phyloP scores from a whole-genome alignment of 2,113 vertebrate genomes.

The Cygnus atratus region DNA sequence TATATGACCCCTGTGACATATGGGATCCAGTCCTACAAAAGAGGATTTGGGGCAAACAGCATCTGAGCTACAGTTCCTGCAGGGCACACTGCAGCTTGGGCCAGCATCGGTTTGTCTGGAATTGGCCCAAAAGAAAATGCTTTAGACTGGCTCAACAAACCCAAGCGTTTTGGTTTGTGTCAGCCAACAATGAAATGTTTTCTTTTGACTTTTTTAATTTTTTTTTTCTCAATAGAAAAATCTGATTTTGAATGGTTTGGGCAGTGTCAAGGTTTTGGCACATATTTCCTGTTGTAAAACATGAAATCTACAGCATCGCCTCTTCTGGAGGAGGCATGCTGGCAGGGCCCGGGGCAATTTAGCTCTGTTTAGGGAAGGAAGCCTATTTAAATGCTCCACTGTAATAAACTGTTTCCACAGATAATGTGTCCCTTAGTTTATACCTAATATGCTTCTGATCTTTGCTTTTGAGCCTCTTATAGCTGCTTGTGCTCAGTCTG shows the following conservation, averaged over 20 bases:
- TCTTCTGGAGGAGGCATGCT: neutral
- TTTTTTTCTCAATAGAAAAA: neutral
- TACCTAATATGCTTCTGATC: neutral
- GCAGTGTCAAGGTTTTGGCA: neutral
- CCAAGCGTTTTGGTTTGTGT: neutral
- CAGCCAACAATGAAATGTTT: neutral
- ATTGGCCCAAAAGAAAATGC: neutral
- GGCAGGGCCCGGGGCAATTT: neutral
- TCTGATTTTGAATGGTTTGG: neutral
- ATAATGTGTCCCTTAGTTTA: neutral
- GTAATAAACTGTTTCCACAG: constrained; percentile 7
- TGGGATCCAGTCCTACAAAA: neutral
- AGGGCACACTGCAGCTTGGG: neutral
- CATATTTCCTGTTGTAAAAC: neutral
- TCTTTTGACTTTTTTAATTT: neutral
- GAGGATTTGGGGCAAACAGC: neutral
- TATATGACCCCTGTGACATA: neutral
- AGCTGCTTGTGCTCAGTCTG: constrained; percentile 10
- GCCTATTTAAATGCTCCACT: neutral
- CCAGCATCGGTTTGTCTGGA: neutral
- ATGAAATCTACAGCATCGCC: neutral
- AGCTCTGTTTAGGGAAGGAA: neutral
- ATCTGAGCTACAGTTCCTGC: neutral
- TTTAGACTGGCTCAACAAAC: neutral
- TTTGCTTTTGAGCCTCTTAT: constrained; percentile 40